Evolutionary conservation across 2,797 vertebrate genomes (phyloP).

Genomic region (Halcyon leucocephala): DNA sequence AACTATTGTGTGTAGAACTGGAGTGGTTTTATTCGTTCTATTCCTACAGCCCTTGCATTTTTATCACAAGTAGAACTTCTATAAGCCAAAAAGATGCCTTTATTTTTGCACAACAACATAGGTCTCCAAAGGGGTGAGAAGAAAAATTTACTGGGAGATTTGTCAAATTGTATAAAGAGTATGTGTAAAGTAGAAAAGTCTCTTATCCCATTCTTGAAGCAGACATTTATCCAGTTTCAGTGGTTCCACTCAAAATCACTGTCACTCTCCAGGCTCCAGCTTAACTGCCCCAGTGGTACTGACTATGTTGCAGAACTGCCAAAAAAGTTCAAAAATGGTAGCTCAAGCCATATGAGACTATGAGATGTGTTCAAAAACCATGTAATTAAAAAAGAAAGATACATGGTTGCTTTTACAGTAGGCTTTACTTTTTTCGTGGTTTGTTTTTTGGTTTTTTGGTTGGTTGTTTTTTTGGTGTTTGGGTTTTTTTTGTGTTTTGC

Average conservation of each 20-base stretch:
- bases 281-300: not conserved
- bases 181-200: not conserved
- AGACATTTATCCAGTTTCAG: not conserved
- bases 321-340: not conserved
- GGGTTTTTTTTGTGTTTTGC: not conserved
- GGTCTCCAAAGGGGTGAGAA: not conserved
- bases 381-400: not conserved
- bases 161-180: not conserved
- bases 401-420: not conserved
- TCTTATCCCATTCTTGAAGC: not conserved
- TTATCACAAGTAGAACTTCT: not conserved
- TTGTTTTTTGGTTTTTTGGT: not conserved
- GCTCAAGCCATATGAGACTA: not conserved
- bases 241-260: not conserved
- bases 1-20: not conserved
- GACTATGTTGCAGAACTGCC: not conserved
- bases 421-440: rapidly evolving
- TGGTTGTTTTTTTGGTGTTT: not conserved
- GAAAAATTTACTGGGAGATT: not conserved
- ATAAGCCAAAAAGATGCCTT: not conserved
- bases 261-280: not conserved
- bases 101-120: not conserved
- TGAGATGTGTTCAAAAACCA: not conserved
- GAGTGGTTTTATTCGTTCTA: not conserved
- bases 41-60: not conserved